phyloP scores from a whole-genome alignment of 2,888 invertebrate genomes.

The Zaprionus obscuricornis region DNA sequence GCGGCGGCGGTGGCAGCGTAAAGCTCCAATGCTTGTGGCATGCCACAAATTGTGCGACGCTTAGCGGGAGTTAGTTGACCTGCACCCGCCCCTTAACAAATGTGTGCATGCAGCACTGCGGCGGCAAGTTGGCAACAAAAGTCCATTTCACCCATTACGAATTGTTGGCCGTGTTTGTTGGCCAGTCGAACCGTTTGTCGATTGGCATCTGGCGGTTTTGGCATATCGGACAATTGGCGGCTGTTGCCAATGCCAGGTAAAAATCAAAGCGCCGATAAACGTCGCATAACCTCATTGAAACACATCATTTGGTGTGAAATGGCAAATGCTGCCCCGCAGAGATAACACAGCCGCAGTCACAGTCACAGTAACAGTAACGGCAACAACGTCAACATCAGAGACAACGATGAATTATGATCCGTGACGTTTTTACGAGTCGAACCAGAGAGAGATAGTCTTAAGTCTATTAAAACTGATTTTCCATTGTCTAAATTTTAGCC shows the following conservation, averaged over 20 bases:
- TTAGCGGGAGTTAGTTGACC: not conserved
- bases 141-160: slow-evolving; percentile 53
- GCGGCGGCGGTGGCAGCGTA: no score
- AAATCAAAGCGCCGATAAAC: slow-evolving; percentile 67
- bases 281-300: no score
- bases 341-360: slow-evolving; percentile 22
- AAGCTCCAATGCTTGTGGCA: slow-evolving; percentile 50
- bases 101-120: no score
- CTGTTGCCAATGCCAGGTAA: slow-evolving; percentile 39
- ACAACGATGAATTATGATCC: slow-evolving; percentile 69
- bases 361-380: not conserved
- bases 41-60: slow-evolving; percentile 40
- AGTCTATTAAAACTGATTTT: slow-evolving; percentile 69
- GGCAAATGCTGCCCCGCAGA: slow-evolving; percentile 49
- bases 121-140: slow-evolving; percentile 2
- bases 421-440: slow-evolving; percentile 73
- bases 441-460: no score
- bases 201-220: slow-evolving; percentile 46
- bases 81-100: no score
- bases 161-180: slow-evolving; percentile 13
- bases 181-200: not conserved
- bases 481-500: slow-evolving; percentile 56
- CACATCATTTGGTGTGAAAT: slow-evolving; percentile 71
- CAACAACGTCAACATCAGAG: slow-evolving; percentile 13
- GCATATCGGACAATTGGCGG: slow-evolving; percentile 62